These are phyloP conservation scores for Hyperopisus bebe DNA, from an alignment of 2,113 vertebrate species.

Conservation along the genomic window DNA sequence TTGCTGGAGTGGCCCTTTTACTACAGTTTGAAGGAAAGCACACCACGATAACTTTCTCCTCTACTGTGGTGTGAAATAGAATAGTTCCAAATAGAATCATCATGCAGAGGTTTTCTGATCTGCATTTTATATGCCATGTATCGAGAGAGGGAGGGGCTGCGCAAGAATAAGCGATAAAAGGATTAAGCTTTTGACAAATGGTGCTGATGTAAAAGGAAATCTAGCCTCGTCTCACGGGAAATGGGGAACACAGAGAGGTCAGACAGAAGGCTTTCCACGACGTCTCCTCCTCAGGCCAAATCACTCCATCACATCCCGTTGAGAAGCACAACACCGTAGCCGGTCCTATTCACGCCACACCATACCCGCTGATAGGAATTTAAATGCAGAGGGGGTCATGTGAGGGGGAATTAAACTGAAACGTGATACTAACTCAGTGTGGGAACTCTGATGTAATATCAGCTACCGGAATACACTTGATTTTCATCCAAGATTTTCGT, in stretches of 20 bases:
- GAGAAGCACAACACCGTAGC: not conserved
- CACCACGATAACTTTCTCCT: not conserved
- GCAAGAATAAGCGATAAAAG: not conserved
- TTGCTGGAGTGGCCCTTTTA: too few species aligned
- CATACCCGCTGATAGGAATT: not conserved
- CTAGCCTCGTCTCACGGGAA: not conserved
- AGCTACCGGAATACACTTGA: not conserved
- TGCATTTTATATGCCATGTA: not conserved
- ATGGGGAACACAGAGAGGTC: not conserved
- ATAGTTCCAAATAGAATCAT: not conserved
- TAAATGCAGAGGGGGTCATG: not conserved
- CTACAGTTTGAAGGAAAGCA: not conserved
- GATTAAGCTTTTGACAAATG: not conserved
- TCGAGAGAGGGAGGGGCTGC: not conserved
- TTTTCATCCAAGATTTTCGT: slow-evolving; percentile 11
- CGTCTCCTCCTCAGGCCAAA: slow-evolving; percentile 5
- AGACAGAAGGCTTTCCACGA: slow-evolving; percentile 1
- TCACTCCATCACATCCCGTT: slow-evolving; percentile 5
- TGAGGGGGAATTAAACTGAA: not conserved
- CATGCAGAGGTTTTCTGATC: not conserved
- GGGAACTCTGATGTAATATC: slow-evolving; percentile 1
- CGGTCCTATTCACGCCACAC: not conserved
- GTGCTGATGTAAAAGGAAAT: not conserved
- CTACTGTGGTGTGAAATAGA: not conserved
- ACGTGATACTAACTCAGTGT: not conserved